phyloP scores from a whole-genome alignment of 2,113 vertebrate genomes.

The Argyrosomus japonicus region DNA sequence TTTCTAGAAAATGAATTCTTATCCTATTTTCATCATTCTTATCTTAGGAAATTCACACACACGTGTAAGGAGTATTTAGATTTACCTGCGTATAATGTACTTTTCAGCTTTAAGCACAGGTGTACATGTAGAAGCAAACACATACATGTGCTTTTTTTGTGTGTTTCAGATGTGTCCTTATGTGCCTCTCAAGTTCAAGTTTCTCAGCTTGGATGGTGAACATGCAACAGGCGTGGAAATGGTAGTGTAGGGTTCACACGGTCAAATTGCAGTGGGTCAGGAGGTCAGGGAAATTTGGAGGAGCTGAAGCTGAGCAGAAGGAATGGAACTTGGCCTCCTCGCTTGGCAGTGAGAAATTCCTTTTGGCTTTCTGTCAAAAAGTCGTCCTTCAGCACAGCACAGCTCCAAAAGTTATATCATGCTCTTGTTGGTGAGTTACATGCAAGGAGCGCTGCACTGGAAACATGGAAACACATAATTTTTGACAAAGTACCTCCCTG shows the following conservation, averaged over 20 bases:
- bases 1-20: background rate
- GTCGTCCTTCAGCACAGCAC: slow-evolving; percentile 48
- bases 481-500: background rate
- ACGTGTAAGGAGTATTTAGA: background rate
- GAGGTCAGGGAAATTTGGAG: slow-evolving; percentile 71
- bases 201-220: slow-evolving; percentile 38
- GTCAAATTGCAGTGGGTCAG: slow-evolving; percentile 73
- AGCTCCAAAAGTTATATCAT: slow-evolving; percentile 66
- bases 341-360: slow-evolving; percentile 76
- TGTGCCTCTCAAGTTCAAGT: slow-evolving; percentile 23
- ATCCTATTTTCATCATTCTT: background rate
- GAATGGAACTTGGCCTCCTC: slow-evolving; percentile 76
- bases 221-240: slow-evolving; percentile 65
- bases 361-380: slow-evolving; percentile 69
- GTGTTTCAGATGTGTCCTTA: background rate
- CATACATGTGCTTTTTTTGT: background rate
- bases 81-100: background rate
- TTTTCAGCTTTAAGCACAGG: background rate
- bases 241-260: slow-evolving; percentile 58
- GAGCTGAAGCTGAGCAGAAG: slow-evolving; percentile 68
- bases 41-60: background rate
- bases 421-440: slow-evolving; percentile 49
- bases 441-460: slow-evolving; percentile 17
- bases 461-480: slow-evolving; percentile 49
- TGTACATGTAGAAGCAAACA: background rate